These are phyloP conservation scores for Ichneumon xanthorius DNA, from an alignment of 2,888 invertebrate genomes.

Conservation along the genomic window DNA sequence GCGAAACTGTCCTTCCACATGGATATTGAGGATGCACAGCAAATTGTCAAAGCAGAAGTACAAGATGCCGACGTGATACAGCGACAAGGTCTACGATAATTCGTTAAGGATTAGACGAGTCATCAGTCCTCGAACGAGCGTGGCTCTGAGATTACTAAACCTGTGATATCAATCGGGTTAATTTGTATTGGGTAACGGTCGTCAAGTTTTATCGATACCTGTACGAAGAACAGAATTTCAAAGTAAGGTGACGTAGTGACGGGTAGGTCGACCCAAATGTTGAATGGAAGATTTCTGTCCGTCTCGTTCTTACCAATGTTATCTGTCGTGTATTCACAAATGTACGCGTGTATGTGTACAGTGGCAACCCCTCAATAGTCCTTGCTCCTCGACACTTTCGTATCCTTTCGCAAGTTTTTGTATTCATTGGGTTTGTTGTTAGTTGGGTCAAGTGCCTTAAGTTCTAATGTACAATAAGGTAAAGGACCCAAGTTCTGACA, in stretches of 20 bases:
- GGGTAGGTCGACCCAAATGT: constrained; percentile 70
- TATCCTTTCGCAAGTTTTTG: too few relatives aligned
- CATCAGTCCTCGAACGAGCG: not conserved
- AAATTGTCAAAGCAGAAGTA: constrained; percentile 76
- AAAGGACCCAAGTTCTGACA: too few relatives aligned
- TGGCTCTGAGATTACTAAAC: too few relatives aligned
- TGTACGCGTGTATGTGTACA: not conserved
- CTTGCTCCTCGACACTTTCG: not conserved
- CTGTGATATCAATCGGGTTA: too few relatives aligned
- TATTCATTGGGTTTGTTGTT: too few relatives aligned
- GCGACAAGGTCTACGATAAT: constrained; percentile 56
- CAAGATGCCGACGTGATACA: constrained; percentile 67
- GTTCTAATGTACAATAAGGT: too few relatives aligned
- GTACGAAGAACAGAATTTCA: constrained; percentile 68
- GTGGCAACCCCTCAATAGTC: constrained; percentile 1
- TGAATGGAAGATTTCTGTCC: constrained; percentile 74
- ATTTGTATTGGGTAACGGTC: not conserved
- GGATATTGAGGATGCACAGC: constrained; percentile 71
- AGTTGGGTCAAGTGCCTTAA: too few relatives aligned
- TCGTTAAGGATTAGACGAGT: not conserved
- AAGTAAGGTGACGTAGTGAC: constrained; percentile 71
- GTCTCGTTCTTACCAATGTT: constrained; percentile 68
- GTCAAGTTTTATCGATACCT: constrained; percentile 54
- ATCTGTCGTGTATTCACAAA: constrained; percentile 55
- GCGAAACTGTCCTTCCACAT: constrained; percentile 72